Evolutionary conservation across 2,797 vertebrate species (phyloP).

Genomic region (Malurus leucopterus): DNA sequence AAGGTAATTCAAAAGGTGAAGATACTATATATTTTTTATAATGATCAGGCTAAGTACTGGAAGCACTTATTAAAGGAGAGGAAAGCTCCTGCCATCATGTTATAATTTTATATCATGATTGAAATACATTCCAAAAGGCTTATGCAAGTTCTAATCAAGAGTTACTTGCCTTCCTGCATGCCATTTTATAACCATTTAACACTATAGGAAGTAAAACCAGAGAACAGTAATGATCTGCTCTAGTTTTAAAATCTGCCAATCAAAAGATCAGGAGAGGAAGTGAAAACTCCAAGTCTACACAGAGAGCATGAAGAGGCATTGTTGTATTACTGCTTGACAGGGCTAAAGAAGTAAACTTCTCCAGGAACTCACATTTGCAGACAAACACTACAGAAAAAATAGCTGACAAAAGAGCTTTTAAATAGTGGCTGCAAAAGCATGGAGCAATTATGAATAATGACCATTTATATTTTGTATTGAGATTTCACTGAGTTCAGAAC

Average conservation of each 20-base stretch:
- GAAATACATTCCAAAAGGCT: neutral
- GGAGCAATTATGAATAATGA: neutral
- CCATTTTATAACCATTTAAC: neutral
- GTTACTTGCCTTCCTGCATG: neutral
- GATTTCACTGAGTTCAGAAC: neutral
- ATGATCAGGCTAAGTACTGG: neutral
- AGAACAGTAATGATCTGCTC: neutral
- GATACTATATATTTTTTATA: neutral
- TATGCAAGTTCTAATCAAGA: neutral
- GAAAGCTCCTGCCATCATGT: neutral
- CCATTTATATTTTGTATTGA: neutral
- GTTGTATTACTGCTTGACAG: neutral
- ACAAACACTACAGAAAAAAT: neutral
- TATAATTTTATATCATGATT: neutral
- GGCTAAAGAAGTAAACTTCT: neutral
- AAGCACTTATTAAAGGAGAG: neutral
- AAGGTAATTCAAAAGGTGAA: neutral
- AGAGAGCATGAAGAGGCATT: neutral
- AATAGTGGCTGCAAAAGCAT: neutral
- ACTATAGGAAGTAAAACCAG: neutral
- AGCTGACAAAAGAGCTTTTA: constrained; percentile 33
- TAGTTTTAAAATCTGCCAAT: neutral
- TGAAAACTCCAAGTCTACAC: neutral
- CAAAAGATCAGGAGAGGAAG: neutral
- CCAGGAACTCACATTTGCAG: neutral